phyloP scores from a whole-genome alignment of 2,797 vertebrate species.

The Aulostomus chinensis region DNA sequence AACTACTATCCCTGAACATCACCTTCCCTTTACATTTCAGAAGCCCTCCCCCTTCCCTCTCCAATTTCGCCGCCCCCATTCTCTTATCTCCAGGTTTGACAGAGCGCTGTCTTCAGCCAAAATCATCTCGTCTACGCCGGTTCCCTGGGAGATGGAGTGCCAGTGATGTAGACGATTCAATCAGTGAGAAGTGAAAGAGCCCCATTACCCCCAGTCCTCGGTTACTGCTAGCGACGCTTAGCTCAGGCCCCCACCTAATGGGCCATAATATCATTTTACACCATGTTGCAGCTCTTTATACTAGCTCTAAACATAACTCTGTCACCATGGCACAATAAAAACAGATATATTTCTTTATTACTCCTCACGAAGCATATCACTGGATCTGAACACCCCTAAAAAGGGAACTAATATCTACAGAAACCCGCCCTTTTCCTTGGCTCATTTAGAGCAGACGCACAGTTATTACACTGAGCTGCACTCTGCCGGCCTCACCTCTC shows the following conservation, averaged over 20 bases:
- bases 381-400: slow-evolving; percentile 62
- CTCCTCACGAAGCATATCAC: slow-evolving; percentile 69
- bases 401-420: slow-evolving; percentile 76
- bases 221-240: slow-evolving; percentile 73
- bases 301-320: slow-evolving; percentile 79
- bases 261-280: slow-evolving; percentile 81
- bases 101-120: slow-evolving; percentile 76
- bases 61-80: slow-evolving; percentile 42
- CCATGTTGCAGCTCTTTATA: slow-evolving; percentile 77
- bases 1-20: slow-evolving; percentile 35
- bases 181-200: slow-evolving; percentile 72
- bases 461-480: slow-evolving; percentile 76
- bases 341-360: slow-evolving; percentile 84
- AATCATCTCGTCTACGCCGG: slow-evolving; percentile 68
- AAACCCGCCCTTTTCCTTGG: slow-evolving; percentile 58
- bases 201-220: slow-evolving; percentile 74
- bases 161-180: slow-evolving; percentile 75
- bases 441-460: slow-evolving; percentile 65
- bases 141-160: slow-evolving; percentile 73
- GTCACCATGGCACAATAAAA: slow-evolving; percentile 77
- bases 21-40: slow-evolving; percentile 52
- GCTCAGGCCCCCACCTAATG: slow-evolving; percentile 75
- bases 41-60: background rate
- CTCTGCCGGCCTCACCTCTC: slow-evolving; percentile 57
- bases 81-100: slow-evolving; percentile 69